phyloP scores from a whole-genome alignment of 2,113 vertebrate genomes.

The Rattus rattus region DNA sequence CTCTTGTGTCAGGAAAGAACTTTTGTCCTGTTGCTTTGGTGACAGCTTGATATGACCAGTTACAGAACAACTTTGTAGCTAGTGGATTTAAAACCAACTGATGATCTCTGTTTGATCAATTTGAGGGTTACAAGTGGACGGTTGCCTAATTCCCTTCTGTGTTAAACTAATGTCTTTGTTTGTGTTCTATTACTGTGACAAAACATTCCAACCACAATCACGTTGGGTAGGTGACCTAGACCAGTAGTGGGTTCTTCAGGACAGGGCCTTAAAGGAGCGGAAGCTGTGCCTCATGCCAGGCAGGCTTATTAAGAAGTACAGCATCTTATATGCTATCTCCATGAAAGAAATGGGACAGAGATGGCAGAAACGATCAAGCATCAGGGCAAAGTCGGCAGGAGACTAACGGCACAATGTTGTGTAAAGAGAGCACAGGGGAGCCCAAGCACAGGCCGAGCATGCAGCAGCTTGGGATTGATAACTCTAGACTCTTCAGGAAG shows the following conservation, averaged over 20 bases:
- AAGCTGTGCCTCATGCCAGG: background rate
- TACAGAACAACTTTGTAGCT: background rate
- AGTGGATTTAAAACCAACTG: background rate
- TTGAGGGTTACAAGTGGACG: background rate
- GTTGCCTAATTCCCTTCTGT: background rate
- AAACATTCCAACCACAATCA: background rate
- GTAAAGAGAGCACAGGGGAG: background rate
- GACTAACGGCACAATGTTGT: background rate
- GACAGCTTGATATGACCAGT: background rate
- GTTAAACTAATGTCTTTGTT: background rate
- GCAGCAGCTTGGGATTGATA: background rate
- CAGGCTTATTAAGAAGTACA: background rate
- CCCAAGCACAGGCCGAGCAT: background rate
- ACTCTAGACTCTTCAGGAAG: background rate
- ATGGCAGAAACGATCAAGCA: too few species aligned
- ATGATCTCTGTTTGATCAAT: conserved; percentile 5
- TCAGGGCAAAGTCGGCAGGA: background rate
- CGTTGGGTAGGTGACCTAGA: background rate
- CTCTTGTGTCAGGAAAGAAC: background rate
- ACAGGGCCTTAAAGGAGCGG: background rate
- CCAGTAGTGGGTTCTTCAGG: background rate
- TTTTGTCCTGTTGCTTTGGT: background rate
- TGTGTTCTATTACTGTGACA: background rate
- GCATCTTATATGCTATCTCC: background rate
- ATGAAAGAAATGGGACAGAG: background rate